phyloP scores from a whole-genome alignment of 2,888 invertebrate species.

The Dione vanillae region DNA sequence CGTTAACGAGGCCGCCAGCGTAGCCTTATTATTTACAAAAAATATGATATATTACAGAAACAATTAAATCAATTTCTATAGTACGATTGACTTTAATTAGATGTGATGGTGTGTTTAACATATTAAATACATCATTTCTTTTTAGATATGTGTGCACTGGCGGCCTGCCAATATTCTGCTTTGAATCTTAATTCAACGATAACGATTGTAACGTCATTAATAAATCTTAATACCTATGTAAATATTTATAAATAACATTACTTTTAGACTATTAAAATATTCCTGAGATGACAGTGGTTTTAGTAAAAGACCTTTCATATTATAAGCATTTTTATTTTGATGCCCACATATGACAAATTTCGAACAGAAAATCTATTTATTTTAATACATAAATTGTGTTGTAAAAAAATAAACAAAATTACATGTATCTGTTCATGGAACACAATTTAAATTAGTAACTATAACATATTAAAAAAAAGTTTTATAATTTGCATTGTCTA shows the following conservation, averaged over 20 bases:
- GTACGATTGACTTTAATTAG: too few species aligned
- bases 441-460: constrained; percentile 1
- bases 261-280: constrained; percentile 28
- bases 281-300: constrained; percentile 6
- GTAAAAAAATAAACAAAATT: constrained; percentile 9
- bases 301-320: constrained; percentile 13
- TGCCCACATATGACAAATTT: neutral
- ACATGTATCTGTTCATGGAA: neutral
- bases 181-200: constrained; percentile 6
- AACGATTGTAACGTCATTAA: constrained; percentile 11
- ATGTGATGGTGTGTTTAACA: too few species aligned
- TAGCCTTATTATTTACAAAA: neutral
- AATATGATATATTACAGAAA: neutral
- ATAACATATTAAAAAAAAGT: neutral
- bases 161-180: constrained; percentile 7
- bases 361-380: constrained; percentile 3
- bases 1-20: neutral
- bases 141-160: neutral
- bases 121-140: too few species aligned
- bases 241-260: constrained; percentile 22
- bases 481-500: neutral
- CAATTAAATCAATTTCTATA: too few species aligned
- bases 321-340: constrained; percentile 10
- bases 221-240: constrained; percentile 24
- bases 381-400: neutral